These are phyloP conservation scores for Macaria liturata DNA, from an alignment of 2,888 invertebrate species.

Conservation along the genomic window DNA sequence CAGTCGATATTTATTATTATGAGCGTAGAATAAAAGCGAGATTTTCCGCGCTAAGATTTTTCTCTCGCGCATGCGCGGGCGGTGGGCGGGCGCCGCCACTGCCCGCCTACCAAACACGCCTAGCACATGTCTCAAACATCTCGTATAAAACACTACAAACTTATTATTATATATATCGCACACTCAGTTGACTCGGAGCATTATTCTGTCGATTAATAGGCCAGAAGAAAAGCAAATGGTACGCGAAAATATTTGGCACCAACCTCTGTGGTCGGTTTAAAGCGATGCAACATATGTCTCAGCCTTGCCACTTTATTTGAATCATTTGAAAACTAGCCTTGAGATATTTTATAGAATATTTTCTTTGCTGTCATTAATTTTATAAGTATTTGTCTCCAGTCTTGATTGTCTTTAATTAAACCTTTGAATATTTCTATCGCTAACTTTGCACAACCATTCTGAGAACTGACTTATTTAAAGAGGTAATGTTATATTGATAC, in stretches of 20 bases:
- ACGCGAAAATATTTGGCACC: conserved; percentile 32
- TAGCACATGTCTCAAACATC: conserved; percentile 38
- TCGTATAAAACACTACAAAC: conserved; percentile 6
- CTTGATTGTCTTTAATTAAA: too few species aligned
- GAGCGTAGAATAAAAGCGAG: conserved; percentile 9
- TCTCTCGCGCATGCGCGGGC: conserved; percentile 80
- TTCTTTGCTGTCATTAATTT: too few species aligned
- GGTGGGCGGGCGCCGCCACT: conserved; percentile 77
- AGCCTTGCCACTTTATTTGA: too few species aligned
- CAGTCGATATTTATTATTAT: conserved; percentile 33
- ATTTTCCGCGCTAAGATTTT: conserved; percentile 72
- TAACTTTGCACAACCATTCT: conserved; percentile 5
- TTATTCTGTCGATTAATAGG: conserved; percentile 30
- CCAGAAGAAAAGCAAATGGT: conserved; percentile 27
- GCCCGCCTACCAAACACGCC: conserved; percentile 70
- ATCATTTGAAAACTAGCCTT: too few species aligned
- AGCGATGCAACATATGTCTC: conserved; percentile 2
- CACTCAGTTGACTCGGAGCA: conserved; percentile 23
- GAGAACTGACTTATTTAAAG: neutral
- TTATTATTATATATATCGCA: conserved; percentile 28
- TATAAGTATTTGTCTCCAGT: neutral
- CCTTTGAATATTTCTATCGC: neutral
- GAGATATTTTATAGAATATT: too few species aligned
- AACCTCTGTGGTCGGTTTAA: conserved; percentile 14
- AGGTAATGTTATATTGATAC: conserved; percentile 3